Evolutionary conservation across 2,797 vertebrate genomes (phyloP).

Genomic region (Threskiornis aethiopicus): DNA sequence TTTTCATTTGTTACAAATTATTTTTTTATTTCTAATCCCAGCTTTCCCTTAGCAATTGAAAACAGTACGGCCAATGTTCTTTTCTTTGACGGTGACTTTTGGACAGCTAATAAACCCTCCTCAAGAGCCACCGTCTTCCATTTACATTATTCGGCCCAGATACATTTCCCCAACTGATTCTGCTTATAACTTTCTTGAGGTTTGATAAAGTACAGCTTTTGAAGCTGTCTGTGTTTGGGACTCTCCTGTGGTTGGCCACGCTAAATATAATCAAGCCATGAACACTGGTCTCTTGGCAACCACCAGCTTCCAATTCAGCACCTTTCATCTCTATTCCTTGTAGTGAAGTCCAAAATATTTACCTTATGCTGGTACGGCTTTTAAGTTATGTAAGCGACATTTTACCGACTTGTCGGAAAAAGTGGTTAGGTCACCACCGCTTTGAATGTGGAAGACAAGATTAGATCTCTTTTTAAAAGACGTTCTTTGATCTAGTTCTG

Average conservation of each 20-base stretch:
- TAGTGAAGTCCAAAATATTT: conserved; percentile 30
- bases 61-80: background rate
- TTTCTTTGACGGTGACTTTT: background rate
- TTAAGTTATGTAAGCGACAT: conserved; percentile 9
- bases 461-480: conserved; percentile 1
- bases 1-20: background rate
- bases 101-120: background rate
- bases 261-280: conserved; percentile 13
- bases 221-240: background rate
- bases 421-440: background rate
- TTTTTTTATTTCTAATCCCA: background rate
- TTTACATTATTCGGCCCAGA: background rate
- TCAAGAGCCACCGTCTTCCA: background rate
- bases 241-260: background rate
- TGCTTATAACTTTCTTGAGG: background rate
- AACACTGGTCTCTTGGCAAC: conserved; percentile 24
- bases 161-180: background rate
- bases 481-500: background rate
- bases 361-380: background rate
- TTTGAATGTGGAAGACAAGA: conserved; percentile 3
- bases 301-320: background rate
- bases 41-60: background rate
- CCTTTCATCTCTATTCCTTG: conserved; percentile 46
- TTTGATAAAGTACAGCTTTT: conserved; percentile 27
- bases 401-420: background rate